Evolutionary conservation across 2,888 invertebrate genomes (phyloP).

Genomic region (Cheilosia soror): DNA sequence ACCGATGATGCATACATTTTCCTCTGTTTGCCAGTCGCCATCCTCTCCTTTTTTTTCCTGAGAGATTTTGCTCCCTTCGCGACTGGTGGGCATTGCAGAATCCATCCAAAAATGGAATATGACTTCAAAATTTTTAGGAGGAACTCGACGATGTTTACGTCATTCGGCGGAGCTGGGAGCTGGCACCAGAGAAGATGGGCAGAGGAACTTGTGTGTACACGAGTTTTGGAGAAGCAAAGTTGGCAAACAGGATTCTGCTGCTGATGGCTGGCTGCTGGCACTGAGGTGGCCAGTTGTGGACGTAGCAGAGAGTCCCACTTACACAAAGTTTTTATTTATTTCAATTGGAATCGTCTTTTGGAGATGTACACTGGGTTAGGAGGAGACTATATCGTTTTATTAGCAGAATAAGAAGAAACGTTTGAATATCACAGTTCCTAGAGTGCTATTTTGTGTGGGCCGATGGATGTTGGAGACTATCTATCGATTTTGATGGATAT

Average conservation of each 20-base stretch:
- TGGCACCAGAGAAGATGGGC: conserved; percentile 26
- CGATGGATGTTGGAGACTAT: conserved; percentile 16
- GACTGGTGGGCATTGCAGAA: conserved; percentile 27
- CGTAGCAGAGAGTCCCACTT: conserved; percentile 5
- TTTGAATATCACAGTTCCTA: conserved; percentile 22
- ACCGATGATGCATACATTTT: conserved; percentile 65
- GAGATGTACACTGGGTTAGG: conserved; percentile 54
- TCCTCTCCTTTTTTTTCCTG: conserved; percentile 24
- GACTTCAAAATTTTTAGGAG: conserved; percentile 38
- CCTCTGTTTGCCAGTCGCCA: conserved; percentile 2
- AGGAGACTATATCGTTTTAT: conserved; percentile 62
- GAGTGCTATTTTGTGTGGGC: conserved; percentile 13
- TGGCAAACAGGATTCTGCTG: conserved; percentile 69
- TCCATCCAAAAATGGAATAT: conserved; percentile 64
- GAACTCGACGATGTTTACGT: conserved; percentile 41
- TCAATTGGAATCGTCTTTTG: conserved; percentile 64
- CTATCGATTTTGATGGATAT: conserved; percentile 52
- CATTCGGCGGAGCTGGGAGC: conserved; percentile 42
- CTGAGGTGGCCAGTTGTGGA: conserved; percentile 9
- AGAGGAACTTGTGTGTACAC: conserved; percentile 38
- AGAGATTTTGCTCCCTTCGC: conserved; percentile 11
- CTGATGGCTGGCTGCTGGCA: not conserved
- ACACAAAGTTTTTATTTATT: conserved; percentile 19
- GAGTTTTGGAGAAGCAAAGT: conserved; percentile 35
- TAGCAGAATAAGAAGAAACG: conserved; percentile 4